Percentiles rank a stretch among this genome's conserved stretches.
Conservation (phyloP, 37 sponge, comb jelly and placozoan genomes). For the Sycon ciliatum region DNA sequence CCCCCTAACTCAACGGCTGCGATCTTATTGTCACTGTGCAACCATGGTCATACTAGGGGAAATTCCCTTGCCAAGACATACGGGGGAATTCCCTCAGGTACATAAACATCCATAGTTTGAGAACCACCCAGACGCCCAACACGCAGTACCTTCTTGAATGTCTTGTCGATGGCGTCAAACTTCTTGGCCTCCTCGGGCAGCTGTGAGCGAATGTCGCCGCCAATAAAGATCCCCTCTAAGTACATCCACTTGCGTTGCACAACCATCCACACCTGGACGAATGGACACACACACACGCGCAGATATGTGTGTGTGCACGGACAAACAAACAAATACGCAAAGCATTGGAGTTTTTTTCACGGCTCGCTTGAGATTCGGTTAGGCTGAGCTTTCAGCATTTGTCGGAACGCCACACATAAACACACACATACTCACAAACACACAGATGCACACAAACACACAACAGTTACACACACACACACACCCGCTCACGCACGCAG, state of each 20-base stretch:
- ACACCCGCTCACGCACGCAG: neutral
- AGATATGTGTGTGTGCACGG: neutral
- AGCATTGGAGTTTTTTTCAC: too few relatives aligned
- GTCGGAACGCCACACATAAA: neutral
- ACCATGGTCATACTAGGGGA: too few relatives aligned
- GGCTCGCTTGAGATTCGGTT: too few relatives aligned
- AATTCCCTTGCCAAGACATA: too few relatives aligned
- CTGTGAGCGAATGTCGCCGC: constrained; percentile 92
- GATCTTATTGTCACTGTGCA: too few relatives aligned
- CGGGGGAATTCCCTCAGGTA: too few relatives aligned
- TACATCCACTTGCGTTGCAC: constrained; percentile 99
- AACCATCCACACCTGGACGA: constrained; percentile 87
- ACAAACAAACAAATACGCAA: constrained; percentile 21
- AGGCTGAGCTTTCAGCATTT: too few relatives aligned
- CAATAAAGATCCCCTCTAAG: constrained; percentile 95
- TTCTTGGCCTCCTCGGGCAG: constrained; percentile 99
- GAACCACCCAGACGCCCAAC: too few relatives aligned
- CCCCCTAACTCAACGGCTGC: too few relatives aligned
- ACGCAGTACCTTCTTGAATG: constrained; percentile 92
- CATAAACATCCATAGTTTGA: too few relatives aligned
- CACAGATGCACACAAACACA: neutral
- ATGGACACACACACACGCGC: neutral
- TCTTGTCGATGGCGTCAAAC: constrained; percentile 95
- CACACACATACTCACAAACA: neutral
- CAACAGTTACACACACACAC: neutral